Conservation (phyloP, 2,797 vertebrate genomes). For the Avahi laniger region DNA sequence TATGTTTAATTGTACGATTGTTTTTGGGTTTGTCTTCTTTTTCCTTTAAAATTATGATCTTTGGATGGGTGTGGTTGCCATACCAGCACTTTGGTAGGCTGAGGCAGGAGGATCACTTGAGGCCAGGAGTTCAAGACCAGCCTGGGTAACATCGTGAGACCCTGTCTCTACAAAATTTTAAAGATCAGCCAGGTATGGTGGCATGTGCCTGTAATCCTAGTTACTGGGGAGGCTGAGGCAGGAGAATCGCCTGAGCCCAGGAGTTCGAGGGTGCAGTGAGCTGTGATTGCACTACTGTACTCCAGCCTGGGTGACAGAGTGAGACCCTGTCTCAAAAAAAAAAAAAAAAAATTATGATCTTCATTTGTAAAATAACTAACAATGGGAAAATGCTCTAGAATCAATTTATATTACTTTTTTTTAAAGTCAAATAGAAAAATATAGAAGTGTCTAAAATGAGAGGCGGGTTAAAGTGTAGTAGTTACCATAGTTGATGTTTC, state of each 20-base stretch:
- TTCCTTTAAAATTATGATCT: background rate
- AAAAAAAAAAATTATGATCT: background rate
- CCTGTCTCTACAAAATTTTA: background rate
- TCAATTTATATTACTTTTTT: background rate
- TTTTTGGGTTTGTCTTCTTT: background rate
- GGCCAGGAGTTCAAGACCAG: background rate
- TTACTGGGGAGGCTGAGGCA: no score
- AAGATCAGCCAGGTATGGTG: background rate
- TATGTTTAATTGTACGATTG: background rate
- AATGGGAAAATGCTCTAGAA: background rate
- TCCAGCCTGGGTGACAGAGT: no score
- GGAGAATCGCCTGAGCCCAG: no score
- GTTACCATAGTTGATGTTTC: background rate
- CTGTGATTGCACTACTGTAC: no score
- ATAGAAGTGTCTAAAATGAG: background rate
- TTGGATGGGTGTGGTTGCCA: background rate
- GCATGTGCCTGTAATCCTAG: no score
- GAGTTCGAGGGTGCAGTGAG: no score
- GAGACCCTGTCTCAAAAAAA: no score
- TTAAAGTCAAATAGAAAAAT: background rate
- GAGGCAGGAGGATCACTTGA: background rate
- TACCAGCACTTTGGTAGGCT: background rate
- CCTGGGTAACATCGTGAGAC: background rate
- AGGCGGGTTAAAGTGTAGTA: background rate
- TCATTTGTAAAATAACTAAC: background rate